phyloP scores from a whole-genome alignment of 2,888 invertebrate genomes.

The Trichogramma dendrolimi region DNA sequence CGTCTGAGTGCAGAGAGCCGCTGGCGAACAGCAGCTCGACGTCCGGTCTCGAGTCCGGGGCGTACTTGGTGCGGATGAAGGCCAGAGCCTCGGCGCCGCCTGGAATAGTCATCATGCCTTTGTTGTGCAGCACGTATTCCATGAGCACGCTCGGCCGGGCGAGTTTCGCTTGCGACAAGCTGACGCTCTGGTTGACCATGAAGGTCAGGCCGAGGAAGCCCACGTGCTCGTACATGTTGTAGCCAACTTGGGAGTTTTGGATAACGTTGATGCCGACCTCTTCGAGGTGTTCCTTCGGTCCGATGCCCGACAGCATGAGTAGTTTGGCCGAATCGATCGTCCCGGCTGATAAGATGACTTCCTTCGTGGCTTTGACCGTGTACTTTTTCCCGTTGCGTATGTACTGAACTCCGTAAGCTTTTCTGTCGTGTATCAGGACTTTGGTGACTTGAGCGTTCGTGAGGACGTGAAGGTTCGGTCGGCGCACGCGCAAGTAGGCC shows the following conservation, averaged over 20 bases:
- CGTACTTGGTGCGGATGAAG: slow-evolving; percentile 52
- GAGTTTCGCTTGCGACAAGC: slow-evolving; percentile 49
- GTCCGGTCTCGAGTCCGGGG: slow-evolving; percentile 43
- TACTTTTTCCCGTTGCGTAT: slow-evolving; percentile 58
- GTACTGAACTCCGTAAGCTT: slow-evolving; percentile 45
- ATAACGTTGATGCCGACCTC: slow-evolving; percentile 60
- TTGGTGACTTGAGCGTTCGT: slow-evolving; percentile 42
- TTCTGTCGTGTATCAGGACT: slow-evolving; percentile 41
- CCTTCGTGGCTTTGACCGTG: slow-evolving; percentile 57
- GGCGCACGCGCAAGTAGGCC: slow-evolving; percentile 55
- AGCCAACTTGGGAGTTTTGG: slow-evolving; percentile 63
- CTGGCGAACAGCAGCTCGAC: slow-evolving; percentile 56
- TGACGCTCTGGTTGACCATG: slow-evolving; percentile 58
- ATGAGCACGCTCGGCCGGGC: slow-evolving; percentile 42
- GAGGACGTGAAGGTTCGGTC: slow-evolving; percentile 45
- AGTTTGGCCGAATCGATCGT: slow-evolving; percentile 78
- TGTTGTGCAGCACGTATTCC: slow-evolving; percentile 44
- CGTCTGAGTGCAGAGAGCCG: slow-evolving; percentile 54
- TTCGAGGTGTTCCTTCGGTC: slow-evolving; percentile 60
- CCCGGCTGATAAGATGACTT: slow-evolving; percentile 65
- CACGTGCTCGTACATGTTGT: slow-evolving; percentile 66
- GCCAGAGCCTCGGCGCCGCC: slow-evolving; percentile 53
- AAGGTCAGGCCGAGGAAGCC: slow-evolving; percentile 67
- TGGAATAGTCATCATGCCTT: slow-evolving; percentile 48
- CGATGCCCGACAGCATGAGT: slow-evolving; percentile 64